A percentile compares a stretch with the other conserved stretches of the same genome.
Evolutionary conservation across 23 tunicate species (phyloP).

Genomic region (Ascidia mentula): DNA sequence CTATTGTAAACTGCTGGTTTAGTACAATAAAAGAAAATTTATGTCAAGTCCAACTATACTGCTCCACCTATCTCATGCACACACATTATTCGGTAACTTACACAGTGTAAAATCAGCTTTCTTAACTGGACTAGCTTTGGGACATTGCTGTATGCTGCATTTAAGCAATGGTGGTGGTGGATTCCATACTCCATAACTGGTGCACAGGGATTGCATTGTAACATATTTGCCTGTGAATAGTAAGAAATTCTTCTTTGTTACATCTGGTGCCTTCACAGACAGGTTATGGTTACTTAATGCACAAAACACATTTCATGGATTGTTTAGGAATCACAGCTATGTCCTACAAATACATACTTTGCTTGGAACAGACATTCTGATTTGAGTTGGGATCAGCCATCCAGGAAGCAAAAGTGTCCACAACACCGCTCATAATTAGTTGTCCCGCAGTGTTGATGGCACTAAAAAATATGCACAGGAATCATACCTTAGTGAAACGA

Average conservation of each 20-base stretch:
- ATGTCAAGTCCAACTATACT: no score
- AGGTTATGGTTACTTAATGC: no score
- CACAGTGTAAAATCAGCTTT: not conserved
- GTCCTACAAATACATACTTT: not conserved
- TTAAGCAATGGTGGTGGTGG: slow-evolving; percentile 27
- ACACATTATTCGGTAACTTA: no score
- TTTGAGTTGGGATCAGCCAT: not conserved
- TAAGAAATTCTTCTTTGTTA: no score
- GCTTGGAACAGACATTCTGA: slow-evolving; percentile 11
- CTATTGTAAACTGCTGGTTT: no score
- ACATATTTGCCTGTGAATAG: slow-evolving; percentile 28
- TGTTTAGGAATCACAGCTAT: no score
- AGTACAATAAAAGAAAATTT: no score
- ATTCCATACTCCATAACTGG: slow-evolving; percentile 45
- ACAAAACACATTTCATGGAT: no score
- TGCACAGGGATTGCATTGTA: slow-evolving; percentile 23
- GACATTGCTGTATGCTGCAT: slow-evolving; percentile 34
- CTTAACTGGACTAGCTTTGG: slow-evolving; percentile 30
- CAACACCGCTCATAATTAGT: not conserved
- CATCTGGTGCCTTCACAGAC: not conserved
- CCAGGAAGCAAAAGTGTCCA: not conserved
- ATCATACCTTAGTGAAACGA: no score
- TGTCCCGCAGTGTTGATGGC: not conserved
- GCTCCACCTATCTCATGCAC: no score
- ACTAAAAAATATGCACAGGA: not conserved